Conservation (phyloP, 2,113 vertebrate genomes). For the Oreochromis aureus region DNA sequence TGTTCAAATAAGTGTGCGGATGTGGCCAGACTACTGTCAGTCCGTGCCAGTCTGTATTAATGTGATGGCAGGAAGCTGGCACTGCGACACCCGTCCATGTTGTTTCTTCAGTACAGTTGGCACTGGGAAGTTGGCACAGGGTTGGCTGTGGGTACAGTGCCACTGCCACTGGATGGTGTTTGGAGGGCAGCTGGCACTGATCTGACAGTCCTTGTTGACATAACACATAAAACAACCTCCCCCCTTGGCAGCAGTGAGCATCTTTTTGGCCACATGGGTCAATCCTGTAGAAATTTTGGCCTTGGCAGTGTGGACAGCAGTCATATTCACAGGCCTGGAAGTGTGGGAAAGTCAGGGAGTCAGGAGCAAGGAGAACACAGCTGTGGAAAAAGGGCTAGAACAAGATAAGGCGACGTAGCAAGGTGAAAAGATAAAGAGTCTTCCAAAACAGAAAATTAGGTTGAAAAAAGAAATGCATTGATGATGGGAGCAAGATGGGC, state of each 20-base stretch:
- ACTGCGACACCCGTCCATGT: background rate
- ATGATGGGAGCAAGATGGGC: background rate
- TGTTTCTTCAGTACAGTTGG: background rate
- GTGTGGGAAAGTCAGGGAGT: constrained; percentile 46
- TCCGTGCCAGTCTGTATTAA: background rate
- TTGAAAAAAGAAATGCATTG: background rate
- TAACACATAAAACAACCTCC: constrained; percentile 41
- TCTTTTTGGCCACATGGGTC: constrained; percentile 34
- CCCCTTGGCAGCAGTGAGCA: constrained; percentile 38
- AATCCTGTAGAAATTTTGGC: background rate
- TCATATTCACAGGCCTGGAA: constrained; percentile 5
- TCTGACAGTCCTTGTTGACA: constrained; percentile 45
- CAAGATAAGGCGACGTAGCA: background rate
- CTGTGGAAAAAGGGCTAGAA: background rate
- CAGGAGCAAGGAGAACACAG: background rate
- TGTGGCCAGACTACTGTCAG: background rate
- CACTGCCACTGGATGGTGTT: background rate
- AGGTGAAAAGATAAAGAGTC: background rate
- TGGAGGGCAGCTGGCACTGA: background rate
- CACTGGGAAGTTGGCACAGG: background rate
- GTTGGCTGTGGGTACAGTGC: background rate
- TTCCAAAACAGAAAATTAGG: background rate
- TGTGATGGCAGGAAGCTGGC: constrained; percentile 44
- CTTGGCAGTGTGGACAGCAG: constrained; percentile 15
- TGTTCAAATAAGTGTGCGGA: background rate